Evolutionary conservation across 2,888 invertebrate species (phyloP).

Genomic region (Oxycera nigricornis): DNA sequence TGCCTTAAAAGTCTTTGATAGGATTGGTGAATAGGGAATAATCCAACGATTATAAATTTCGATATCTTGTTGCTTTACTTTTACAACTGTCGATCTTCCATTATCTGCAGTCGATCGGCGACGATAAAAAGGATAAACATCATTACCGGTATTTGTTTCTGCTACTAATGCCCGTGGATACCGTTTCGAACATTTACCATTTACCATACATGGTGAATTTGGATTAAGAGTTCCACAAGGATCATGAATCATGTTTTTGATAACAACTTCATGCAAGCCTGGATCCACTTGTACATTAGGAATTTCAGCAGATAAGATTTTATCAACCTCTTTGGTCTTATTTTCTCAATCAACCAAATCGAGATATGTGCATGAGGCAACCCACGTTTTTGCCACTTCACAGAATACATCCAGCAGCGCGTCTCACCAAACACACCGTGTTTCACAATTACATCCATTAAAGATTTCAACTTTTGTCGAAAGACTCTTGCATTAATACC

Average conservation of each 20-base stretch:
- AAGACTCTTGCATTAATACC: too few relatives aligned
- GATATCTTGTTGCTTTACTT: slow-evolving; percentile 43
- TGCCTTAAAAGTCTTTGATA: slow-evolving; percentile 52
- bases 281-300: slow-evolving; percentile 52
- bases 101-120: slow-evolving; percentile 45
- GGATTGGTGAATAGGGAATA: slow-evolving; percentile 54
- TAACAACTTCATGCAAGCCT: slow-evolving; percentile 51
- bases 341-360: slow-evolving; percentile 46
- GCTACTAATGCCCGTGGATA: slow-evolving; percentile 50
- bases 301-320: slow-evolving; percentile 48
- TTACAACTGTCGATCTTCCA: slow-evolving; percentile 42
- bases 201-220: slow-evolving; percentile 57
- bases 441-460: slow-evolving; percentile 48
- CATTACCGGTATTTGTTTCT: slow-evolving; percentile 53
- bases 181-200: slow-evolving; percentile 50
- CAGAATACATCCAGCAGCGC: slow-evolving; percentile 53
- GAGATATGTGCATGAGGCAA: slow-evolving; percentile 49
- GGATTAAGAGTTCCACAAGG: slow-evolving; percentile 54
- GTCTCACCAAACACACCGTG: slow-evolving; percentile 50
- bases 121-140: slow-evolving; percentile 53
- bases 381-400: slow-evolving; percentile 48
- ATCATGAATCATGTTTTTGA: slow-evolving; percentile 54
- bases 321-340: slow-evolving; percentile 49
- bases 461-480: slow-evolving; percentile 48
- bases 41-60: slow-evolving; percentile 54